Conservation (phyloP, 2,888 invertebrate genomes). For the Tenodera sinensis region DNA sequence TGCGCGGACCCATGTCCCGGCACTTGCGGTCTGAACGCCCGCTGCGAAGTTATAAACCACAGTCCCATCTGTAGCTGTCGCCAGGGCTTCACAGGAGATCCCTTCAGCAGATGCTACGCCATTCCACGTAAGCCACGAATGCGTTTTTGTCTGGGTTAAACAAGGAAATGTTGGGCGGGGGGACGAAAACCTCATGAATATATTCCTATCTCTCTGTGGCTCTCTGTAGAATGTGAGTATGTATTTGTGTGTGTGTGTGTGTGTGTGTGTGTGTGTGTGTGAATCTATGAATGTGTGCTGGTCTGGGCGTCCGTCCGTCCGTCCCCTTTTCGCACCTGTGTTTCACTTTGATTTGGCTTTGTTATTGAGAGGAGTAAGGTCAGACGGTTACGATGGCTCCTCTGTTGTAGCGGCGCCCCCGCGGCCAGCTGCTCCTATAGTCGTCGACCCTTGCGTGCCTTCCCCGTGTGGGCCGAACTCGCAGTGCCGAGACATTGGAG, state of each 20-base stretch:
- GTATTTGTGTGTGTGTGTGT: too few relatives aligned
- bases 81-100: constrained; percentile 67
- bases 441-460: constrained; percentile 48
- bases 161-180: not conserved
- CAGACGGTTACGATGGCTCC: constrained; percentile 48
- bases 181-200: not conserved
- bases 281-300: too few relatives aligned
- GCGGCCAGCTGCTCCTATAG: constrained; percentile 33
- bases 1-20: constrained; percentile 74
- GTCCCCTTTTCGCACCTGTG: constrained; percentile 42
- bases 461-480: constrained; percentile 46
- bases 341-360: not conserved
- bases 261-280: constrained; percentile 43
- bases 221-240: too few relatives aligned
- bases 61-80: constrained; percentile 71
- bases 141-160: not conserved
- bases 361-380: not conserved
- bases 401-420: constrained; percentile 57
- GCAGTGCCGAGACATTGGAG: constrained; percentile 36
- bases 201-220: not conserved
- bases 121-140: constrained; percentile 43
- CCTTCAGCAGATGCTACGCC: constrained; percentile 63
- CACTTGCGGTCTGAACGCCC: constrained; percentile 70
- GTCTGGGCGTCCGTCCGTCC: constrained; percentile 53
- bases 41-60: constrained; percentile 72